Evolutionary conservation across 2,797 vertebrate species (phyloP), one percentile per base, ranked within the genome.

Genomic region (Gymnoscopelus microlampas): DNA sequence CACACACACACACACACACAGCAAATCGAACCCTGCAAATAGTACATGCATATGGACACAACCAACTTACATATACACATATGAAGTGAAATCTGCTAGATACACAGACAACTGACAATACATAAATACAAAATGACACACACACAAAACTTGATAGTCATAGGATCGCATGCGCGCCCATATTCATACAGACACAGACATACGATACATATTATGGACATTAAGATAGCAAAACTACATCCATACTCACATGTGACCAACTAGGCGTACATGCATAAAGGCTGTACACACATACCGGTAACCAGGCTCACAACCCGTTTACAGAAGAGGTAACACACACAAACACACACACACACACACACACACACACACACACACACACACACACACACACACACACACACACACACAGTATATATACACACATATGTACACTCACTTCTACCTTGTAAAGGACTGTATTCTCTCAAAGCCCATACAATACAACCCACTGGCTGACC

Each of bases 401-500:
- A 59, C 69, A 66, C 15, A 70, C 49, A 70, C 71, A 84, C 23
- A 26, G 24, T 71, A 11, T 3, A 15, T 2, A 10, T 15, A 23
- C 23, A 15, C 23, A 19, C 72, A 77, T 53, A 83, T 80, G 64
- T 35, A 68, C 56, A 73, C 15, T 72, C 60, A 74, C 69, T 74
- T 58, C 73, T 50, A 77, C 50, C 68, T 39, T 80, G 78, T 89
- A 86, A 88, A 84, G 78, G 75, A 89, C 87, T 88, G 80, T 85
- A 44, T 87, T 86, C 77, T 66, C 68, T 71, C 69, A 63, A 70
- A 86, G 74, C 72, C 78, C 72, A 51, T 76, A 69, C 85, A 90
- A 73, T 75, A 71, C 85, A 90, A 73, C 78, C 80, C 86, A 83
- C 77, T 83, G 80, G 83, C 83, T 87, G 76, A 88, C 76, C 77